Base-by-base conservation (phyloP, 2,113 vertebrate species). In the Falcunculus frontatus region DNA sequence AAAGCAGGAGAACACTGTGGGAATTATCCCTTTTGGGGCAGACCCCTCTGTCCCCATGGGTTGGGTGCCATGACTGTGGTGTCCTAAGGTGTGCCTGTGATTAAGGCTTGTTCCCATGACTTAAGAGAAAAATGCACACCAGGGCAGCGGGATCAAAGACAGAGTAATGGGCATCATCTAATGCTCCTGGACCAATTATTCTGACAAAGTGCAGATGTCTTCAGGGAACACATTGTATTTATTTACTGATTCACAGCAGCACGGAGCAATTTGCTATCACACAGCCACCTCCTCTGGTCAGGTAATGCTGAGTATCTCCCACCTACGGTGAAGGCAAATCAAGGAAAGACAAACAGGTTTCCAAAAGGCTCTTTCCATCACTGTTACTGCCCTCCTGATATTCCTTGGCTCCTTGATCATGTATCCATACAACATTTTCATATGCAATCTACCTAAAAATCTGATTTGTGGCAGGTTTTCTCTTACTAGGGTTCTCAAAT, bases 181-280 rank as follows among this genome's bases (percentile, higher is more conserved):
- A 78, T 91, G 93, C 84, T 93, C 87, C 84, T 6, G 0, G 19
- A 72, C 32, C 81, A 90, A 91, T 95, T 96, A 94, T 69, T 59
- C 62, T 95, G 96, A 94, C 62, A 93, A 91, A 89, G 33, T 78
- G 60, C 89, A 96, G 85, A 92, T 84, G 74, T 65, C 77, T 78
- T 82, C 49, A 26, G n/a, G 49, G 91, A 87, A 57, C 73, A 93
- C 70, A 5, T 37, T 84, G 80, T 68, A 72, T 95, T 95, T 96
- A 95, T 97, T 93, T 95, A 91, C 91, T 55, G 84, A 84, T 30
- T 92, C 78, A 21, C 64, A 46, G 87, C 84, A 78, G 62, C 0
- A 3, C 69, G 62, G 73, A 79, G 74, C 50, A 72, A 76, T 80
- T 82, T 87, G 69, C 68, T 81, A 17, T 86, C 86, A 59, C 59